phyloP scores from a whole-genome alignment of 2,888 invertebrate species.

The Acanthopleura granulata region DNA sequence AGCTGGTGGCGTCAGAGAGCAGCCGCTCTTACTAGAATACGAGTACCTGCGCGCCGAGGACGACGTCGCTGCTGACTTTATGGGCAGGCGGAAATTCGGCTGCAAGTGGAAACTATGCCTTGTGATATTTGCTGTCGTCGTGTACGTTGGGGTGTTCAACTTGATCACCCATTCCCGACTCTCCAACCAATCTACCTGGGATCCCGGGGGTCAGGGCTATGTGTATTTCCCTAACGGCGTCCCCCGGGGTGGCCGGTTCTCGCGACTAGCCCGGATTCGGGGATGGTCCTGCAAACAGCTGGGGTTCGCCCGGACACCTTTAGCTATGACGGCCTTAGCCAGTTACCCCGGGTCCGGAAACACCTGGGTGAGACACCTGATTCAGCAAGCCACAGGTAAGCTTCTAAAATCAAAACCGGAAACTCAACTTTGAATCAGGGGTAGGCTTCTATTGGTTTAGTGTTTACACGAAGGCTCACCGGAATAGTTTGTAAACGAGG shows the following conservation, averaged over 20 bases:
- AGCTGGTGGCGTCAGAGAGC: too few relatives aligned
- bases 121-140: background rate
- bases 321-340: slow-evolving; percentile 40
- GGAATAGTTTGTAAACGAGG: too few relatives aligned
- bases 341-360: slow-evolving; percentile 47
- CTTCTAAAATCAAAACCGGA: background rate
- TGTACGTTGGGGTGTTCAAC: background rate
- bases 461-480: too few relatives aligned
- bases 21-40: background rate
- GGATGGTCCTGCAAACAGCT: slow-evolving; percentile 29
- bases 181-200: slow-evolving; percentile 1
- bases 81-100: background rate
- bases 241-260: background rate
- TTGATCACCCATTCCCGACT: slow-evolving; percentile 8
- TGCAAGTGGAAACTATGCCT: slow-evolving; percentile 8
- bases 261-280: background rate
- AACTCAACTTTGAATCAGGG: too few relatives aligned
- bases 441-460: too few relatives aligned
- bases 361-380: slow-evolving; percentile 46
- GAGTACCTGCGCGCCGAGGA: background rate
- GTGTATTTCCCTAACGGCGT: slow-evolving; percentile 7
- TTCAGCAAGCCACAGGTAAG: slow-evolving; percentile 48
- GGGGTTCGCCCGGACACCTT: slow-evolving; percentile 19
- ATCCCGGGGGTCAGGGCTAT: background rate
- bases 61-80: background rate